phyloP scores from a whole-genome alignment of 2,888 invertebrate genomes.

The Drosophila neonasuta region DNA sequence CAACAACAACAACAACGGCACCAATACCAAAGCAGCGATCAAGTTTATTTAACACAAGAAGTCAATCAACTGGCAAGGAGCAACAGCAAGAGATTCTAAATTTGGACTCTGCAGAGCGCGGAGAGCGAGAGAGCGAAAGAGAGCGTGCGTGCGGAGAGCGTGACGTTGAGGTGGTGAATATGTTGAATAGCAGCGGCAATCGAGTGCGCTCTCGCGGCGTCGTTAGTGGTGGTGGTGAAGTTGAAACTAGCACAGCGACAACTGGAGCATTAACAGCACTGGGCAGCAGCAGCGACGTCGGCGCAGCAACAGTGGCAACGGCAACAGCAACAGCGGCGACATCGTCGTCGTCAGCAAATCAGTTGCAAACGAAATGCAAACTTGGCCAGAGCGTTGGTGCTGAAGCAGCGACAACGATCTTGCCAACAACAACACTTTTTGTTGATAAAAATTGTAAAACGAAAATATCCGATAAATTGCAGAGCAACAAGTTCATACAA shows the following conservation, averaged over 20 bases:
- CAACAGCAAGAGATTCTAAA: constrained; percentile 64
- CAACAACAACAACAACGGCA: constrained; percentile 39
- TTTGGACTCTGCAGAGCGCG: constrained; percentile 50
- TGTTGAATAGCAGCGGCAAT: constrained; percentile 22
- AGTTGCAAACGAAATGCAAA: constrained; percentile 81
- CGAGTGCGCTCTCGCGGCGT: constrained; percentile 41
- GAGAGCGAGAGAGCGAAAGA: constrained; percentile 36
- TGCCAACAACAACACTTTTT: constrained; percentile 20
- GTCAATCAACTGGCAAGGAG: constrained; percentile 70
- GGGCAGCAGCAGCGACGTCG: constrained; percentile 23
- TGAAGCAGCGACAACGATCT: constrained; percentile 49
- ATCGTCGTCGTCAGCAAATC: constrained; percentile 76
- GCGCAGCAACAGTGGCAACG: constrained; percentile 23
- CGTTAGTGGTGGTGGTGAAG: constrained; percentile 55
- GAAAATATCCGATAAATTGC: constrained; percentile 79
- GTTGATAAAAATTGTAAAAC: constrained; percentile 60
- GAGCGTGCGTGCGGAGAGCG: constrained; percentile 46
- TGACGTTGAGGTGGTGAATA: constrained; percentile 54
- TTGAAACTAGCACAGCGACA: constrained; percentile 68
- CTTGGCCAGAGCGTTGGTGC: constrained; percentile 73
- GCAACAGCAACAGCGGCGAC: constrained; percentile 28
- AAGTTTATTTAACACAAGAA: constrained; percentile 71
- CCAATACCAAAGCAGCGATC: constrained; percentile 79
- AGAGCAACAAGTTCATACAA: constrained; percentile 79
- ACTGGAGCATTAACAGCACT: constrained; percentile 68